phyloP scores from a whole-genome alignment of 2,797 vertebrate species.

The Lemur catta region DNA sequence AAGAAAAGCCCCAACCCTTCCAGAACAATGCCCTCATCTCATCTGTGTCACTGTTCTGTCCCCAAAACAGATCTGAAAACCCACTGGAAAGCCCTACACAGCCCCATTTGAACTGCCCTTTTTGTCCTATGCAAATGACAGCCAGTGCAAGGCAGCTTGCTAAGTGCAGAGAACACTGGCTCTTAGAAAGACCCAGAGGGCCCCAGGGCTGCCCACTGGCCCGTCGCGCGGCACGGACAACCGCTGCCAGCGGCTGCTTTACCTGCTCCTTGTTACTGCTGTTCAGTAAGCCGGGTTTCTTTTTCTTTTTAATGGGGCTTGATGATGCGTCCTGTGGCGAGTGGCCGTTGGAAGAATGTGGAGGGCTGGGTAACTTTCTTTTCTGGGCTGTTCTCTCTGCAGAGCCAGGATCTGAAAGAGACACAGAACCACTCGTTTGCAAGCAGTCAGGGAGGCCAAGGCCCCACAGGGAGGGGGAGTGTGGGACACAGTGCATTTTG shows the following conservation, averaged over 20 bases:
- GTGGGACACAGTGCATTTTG: neutral
- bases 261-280: constrained; percentile 97
- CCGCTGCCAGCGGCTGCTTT: constrained; percentile 73
- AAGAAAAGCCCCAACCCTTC: neutral
- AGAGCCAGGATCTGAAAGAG: constrained; percentile 91
- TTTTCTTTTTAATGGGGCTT: constrained; percentile 98
- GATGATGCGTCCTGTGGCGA: constrained; percentile 96
- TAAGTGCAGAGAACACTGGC: neutral
- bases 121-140: neutral
- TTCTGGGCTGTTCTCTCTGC: constrained; percentile 92
- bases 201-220: neutral
- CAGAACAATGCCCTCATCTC: neutral
- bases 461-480: neutral
- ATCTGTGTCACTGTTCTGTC: neutral
- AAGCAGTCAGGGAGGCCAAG: neutral
- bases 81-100: neutral
- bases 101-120: neutral
- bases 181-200: neutral
- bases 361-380: constrained; percentile 95
- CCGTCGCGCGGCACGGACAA: neutral
- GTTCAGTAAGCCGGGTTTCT: constrained; percentile 95
- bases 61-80: constrained; percentile 18
- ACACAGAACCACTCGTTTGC: constrained; percentile 6
- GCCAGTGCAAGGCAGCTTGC: neutral
- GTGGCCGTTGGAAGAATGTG: constrained; percentile 98